Conservation (phyloP, 1,140 invertebrate species). For the Sesamia nonagrioides region DNA sequence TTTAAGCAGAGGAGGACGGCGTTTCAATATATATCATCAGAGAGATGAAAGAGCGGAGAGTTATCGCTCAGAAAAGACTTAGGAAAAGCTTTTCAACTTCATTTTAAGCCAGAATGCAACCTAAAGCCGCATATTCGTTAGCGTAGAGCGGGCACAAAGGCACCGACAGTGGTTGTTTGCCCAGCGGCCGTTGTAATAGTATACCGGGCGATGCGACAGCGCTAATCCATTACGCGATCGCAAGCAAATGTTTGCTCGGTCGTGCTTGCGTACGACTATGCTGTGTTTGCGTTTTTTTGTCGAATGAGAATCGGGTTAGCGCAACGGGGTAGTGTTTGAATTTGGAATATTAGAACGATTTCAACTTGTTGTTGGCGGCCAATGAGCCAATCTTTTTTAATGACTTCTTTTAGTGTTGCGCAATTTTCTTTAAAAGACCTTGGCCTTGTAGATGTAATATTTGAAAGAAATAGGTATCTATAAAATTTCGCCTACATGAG, state of each 20-base stretch:
- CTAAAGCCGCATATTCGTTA: slow-evolving; percentile 1
- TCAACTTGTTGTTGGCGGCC: not conserved
- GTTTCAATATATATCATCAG: no score
- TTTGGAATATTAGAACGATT: slow-evolving; percentile 33
- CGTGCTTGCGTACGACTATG: slow-evolving; percentile 61
- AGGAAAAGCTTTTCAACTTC: not conserved
- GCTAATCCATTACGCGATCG: slow-evolving; percentile 78
- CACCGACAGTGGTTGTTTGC: slow-evolving; percentile 62
- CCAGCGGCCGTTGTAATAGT: slow-evolving; percentile 62
- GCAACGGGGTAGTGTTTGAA: slow-evolving; percentile 32
- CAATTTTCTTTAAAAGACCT: not conserved
- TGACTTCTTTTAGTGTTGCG: not conserved
- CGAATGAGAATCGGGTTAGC: slow-evolving; percentile 41
- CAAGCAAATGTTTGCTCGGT: slow-evolving; percentile 72
- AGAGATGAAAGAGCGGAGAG: not conserved
- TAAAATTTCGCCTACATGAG: not conserved
- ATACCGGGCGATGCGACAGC: slow-evolving; percentile 71
- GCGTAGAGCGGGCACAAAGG: slow-evolving; percentile 54
- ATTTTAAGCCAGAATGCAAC: slow-evolving; percentile 5
- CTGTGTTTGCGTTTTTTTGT: slow-evolving; percentile 49
- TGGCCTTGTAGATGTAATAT: not conserved
- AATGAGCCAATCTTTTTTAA: not conserved
- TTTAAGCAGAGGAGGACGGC: no score
- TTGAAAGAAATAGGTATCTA: no score
- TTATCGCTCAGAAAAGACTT: not conserved